Conservation (phyloP, 2,888 invertebrate genomes). For the Xanthia togata region DNA sequence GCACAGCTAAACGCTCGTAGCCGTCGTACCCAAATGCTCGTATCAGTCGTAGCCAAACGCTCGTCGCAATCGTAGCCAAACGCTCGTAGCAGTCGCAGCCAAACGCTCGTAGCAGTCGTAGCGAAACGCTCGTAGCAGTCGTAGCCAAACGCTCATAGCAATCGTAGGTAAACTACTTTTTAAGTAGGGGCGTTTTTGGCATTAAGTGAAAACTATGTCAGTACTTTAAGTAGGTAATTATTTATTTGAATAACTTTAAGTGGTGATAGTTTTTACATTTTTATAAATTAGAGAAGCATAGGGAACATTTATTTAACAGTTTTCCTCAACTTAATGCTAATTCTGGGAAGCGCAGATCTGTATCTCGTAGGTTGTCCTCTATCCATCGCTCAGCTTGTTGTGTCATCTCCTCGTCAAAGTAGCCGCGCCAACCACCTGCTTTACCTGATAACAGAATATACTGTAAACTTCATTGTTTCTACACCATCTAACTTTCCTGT, state of each 20-base stretch:
- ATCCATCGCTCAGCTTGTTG: conserved; percentile 93
- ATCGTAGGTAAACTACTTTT: not conserved
- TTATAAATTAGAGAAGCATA: conserved; percentile 73
- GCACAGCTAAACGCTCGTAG: not conserved
- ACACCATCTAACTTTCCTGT: not conserved
- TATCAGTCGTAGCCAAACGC: not conserved
- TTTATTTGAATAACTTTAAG: not conserved
- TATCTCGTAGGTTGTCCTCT: conserved; percentile 90
- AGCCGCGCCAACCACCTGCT: conserved; percentile 92
- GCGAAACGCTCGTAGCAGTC: not conserved
- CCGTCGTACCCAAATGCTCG: not conserved
- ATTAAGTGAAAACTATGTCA: not conserved
- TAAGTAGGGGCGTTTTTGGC: too few species aligned
- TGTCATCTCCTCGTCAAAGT: conserved; percentile 92
- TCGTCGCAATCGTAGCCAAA: not conserved
- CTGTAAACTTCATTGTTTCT: not conserved
- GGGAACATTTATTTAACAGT: too few species aligned
- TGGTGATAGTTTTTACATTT: not conserved
- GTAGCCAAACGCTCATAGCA: not conserved
- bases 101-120: not conserved
- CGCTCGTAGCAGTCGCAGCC: not conserved
- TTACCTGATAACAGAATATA: conserved; percentile 84
- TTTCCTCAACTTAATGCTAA: too few species aligned
- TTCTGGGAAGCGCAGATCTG: conserved; percentile 91
- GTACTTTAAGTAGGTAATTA: not conserved